These are phyloP conservation scores for Crocallis elinguaria DNA, from an alignment of 2,888 invertebrate genomes.

Conservation along the genomic window DNA sequence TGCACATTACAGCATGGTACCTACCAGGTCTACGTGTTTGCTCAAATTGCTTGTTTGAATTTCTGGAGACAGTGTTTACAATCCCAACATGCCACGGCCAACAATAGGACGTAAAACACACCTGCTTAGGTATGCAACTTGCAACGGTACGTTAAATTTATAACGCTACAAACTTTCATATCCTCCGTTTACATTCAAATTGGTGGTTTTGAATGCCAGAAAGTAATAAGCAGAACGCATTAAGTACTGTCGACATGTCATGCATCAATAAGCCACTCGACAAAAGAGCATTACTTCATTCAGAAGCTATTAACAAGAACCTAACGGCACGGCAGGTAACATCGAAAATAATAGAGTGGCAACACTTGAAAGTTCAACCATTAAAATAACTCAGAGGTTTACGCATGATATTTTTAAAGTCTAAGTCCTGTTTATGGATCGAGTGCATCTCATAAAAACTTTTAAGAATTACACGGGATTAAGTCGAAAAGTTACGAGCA, in stretches of 20 bases:
- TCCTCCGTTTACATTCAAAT: slow-evolving; percentile 38
- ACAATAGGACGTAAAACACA: slow-evolving; percentile 52
- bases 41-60: slow-evolving; percentile 61
- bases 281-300: slow-evolving; percentile 26
- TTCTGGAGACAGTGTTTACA: slow-evolving; percentile 67
- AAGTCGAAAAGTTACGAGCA: slow-evolving; percentile 66
- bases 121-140: slow-evolving; percentile 38
- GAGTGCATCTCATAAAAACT: slow-evolving; percentile 68
- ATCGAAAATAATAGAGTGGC: slow-evolving; percentile 33
- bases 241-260: slow-evolving; percentile 23
- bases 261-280: slow-evolving; percentile 26
- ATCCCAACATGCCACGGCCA: slow-evolving; percentile 65
- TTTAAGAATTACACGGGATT: slow-evolving; percentile 75
- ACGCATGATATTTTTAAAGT: slow-evolving; percentile 52
- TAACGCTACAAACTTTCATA: slow-evolving; percentile 36
- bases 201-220: slow-evolving; percentile 24
- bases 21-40: slow-evolving; percentile 45
- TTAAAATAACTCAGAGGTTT: slow-evolving; percentile 38
- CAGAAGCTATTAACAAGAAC: slow-evolving; percentile 23
- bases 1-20: slow-evolving; percentile 32
- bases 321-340: slow-evolving; percentile 20
- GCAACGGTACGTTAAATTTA: slow-evolving; percentile 38
- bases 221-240: slow-evolving; percentile 30
- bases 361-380: slow-evolving; percentile 33
- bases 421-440: slow-evolving; percentile 55